Evolutionary conservation across 2,113 vertebrate genomes (phyloP).

Genomic region (Arenaria interpres): DNA sequence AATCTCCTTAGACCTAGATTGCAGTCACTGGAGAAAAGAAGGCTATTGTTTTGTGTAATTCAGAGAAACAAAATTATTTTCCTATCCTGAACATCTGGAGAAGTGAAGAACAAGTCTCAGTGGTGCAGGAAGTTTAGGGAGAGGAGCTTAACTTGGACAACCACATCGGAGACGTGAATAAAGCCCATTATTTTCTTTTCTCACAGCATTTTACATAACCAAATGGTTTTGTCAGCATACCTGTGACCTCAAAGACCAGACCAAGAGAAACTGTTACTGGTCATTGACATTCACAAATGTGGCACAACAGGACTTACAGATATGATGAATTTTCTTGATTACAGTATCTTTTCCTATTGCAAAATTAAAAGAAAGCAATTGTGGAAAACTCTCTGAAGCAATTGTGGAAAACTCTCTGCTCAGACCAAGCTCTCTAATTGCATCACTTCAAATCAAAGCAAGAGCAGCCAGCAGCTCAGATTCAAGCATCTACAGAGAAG

Average conservation of each 20-base stretch:
- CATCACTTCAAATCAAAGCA: neutral
- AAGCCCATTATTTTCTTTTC: neutral
- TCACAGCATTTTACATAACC: neutral
- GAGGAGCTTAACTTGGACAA: neutral
- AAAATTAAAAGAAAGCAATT: neutral
- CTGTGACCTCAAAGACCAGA: neutral
- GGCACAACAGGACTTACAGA: neutral
- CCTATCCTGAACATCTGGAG: neutral
- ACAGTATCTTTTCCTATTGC: neutral
- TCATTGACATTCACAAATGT: neutral
- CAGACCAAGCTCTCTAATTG: neutral
- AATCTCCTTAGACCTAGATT: neutral
- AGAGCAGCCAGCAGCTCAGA: neutral
- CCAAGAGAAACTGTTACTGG: neutral
- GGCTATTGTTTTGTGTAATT: neutral
- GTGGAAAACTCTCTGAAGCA: neutral
- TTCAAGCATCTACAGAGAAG: neutral
- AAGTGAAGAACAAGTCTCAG: neutral
- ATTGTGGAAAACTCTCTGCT: neutral
- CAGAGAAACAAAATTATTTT: neutral
- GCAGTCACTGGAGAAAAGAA: neutral
- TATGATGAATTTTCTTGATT: neutral
- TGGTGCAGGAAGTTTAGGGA: neutral
- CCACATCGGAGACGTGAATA: neutral
- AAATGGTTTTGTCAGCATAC: neutral